These are phyloP conservation scores for Onychostruthus taczanowskii DNA, from an alignment of 2,113 vertebrate species.

Conservation along the genomic window DNA sequence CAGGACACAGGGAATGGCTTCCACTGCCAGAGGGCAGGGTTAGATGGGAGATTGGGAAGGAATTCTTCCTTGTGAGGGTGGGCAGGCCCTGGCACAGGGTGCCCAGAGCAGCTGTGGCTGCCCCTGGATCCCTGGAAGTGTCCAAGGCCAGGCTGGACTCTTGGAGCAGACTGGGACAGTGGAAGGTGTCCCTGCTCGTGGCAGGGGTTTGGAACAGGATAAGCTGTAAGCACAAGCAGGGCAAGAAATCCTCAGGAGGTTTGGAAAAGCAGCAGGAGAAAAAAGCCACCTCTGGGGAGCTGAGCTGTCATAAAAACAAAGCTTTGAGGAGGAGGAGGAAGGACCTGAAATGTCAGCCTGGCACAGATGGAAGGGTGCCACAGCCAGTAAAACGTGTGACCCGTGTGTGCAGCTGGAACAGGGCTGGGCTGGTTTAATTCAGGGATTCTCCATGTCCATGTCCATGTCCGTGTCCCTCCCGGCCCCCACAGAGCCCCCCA, in stretches of 20 bases:
- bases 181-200: not conserved
- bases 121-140: not conserved
- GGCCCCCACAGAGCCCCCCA: rapidly evolving
- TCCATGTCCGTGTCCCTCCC: not conserved
- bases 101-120: not conserved
- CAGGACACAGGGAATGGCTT: not conserved
- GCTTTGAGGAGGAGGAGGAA: not conserved
- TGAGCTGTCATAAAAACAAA: not conserved
- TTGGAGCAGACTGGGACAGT: not conserved
- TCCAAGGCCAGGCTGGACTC: rapidly evolving
- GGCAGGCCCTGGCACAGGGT: not conserved
- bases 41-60: not conserved
- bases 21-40: not conserved
- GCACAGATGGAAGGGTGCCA: not conserved
- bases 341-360: not conserved
- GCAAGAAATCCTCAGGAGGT: not conserved
- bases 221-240: not conserved
- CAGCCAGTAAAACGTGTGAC: conserved; percentile 15
- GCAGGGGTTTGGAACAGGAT: not conserved
- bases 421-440: not conserved
- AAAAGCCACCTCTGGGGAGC: not conserved
- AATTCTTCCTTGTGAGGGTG: not conserved
- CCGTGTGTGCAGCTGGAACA: not conserved
- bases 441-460: rapidly evolving
- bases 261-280: not conserved